phyloP scores from a whole-genome alignment of 2,113 vertebrate species.

The Eulemur rufifrons region DNA sequence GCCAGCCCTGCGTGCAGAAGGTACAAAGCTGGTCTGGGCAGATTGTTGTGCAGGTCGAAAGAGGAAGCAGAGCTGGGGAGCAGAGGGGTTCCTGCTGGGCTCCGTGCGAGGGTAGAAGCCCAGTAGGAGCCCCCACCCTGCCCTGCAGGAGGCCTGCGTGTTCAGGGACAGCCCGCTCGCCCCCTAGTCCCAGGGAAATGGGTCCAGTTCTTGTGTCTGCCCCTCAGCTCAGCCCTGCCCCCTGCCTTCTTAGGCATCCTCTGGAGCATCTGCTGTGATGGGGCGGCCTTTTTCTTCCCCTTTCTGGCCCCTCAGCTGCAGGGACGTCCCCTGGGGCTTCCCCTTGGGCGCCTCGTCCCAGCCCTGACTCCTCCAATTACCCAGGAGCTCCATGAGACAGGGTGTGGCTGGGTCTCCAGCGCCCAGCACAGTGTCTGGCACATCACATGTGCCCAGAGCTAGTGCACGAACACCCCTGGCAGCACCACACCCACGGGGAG shows the following conservation, averaged over 20 bases:
- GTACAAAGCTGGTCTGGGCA: neutral
- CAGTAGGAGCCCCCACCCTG: no score
- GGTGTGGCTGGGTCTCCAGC: neutral
- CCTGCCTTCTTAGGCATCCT: neutral
- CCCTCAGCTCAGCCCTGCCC: neutral
- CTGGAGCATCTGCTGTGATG: neutral
- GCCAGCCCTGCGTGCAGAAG: neutral
- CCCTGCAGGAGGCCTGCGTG: neutral
- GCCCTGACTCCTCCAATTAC: neutral
- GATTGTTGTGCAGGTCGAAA: neutral
- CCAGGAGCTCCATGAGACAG: neutral
- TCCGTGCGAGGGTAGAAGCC: neutral
- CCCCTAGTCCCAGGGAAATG: neutral
- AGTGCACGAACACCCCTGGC: no score
- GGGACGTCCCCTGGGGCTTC: neutral
- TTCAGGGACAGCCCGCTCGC: neutral
- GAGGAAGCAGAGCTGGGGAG: neutral
- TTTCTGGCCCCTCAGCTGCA: neutral
- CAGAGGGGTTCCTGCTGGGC: neutral
- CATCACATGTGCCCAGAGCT: neutral
- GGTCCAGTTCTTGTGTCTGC: neutral
- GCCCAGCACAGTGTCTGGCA: neutral
- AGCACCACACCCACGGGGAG: neutral
- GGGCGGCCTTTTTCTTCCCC: neutral
- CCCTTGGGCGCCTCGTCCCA: accelerated